Evolutionary conservation across 2,113 vertebrate species (phyloP).

Genomic region (Bothrops jararaca): DNA sequence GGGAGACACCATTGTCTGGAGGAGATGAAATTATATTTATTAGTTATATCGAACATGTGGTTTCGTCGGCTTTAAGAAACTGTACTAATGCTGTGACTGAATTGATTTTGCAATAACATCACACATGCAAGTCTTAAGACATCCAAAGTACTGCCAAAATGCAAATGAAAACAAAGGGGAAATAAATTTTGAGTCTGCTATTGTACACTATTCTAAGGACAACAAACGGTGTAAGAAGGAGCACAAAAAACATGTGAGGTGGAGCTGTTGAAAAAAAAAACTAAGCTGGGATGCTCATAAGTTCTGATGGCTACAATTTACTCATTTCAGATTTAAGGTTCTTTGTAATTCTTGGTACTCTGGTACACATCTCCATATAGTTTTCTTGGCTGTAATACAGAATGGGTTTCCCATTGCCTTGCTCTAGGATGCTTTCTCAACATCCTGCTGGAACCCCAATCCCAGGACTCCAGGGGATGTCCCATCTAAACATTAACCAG

Average conservation of each 20-base stretch:
- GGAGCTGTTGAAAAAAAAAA: not conserved
- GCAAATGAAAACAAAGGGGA: not conserved
- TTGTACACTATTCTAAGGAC: not conserved
- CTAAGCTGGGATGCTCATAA: not conserved
- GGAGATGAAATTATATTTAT: not conserved
- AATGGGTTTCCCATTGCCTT: not conserved
- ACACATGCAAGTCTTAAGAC: not conserved
- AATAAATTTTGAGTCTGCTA: not conserved
- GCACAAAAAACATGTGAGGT: not conserved
- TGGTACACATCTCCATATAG: not conserved
- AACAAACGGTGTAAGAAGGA: not conserved
- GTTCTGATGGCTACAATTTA: not conserved
- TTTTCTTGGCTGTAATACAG: not conserved
- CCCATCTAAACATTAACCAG: not conserved
- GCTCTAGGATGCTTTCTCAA: not conserved
- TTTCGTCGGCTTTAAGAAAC: not conserved
- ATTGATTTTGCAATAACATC: not conserved
- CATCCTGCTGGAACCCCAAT: not conserved
- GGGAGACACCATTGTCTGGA: not conserved
- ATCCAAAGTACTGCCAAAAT: not conserved
- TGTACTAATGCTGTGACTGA: not conserved
- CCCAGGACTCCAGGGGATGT: not conserved
- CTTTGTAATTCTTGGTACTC: not conserved
- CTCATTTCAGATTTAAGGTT: not conserved
- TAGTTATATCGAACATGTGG: rapidly evolving